Base-by-base conservation (phyloP, 2,113 vertebrate genomes). In the Ciconia maguari region DNA sequence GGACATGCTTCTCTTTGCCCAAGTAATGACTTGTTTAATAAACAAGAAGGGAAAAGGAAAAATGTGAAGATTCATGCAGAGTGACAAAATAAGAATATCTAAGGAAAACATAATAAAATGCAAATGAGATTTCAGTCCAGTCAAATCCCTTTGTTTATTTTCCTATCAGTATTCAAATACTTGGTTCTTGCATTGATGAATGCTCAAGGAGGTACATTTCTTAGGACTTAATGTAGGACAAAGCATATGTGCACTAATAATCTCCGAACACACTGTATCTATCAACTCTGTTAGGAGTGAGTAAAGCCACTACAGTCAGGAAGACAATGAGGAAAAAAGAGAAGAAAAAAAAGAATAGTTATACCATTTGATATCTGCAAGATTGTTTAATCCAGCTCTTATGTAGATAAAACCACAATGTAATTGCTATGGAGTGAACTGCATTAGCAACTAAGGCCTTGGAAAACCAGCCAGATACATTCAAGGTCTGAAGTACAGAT, bases 311-410 rank as follows among this genome's bases (percentile, higher is more conserved):
- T 70, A 62, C 16, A 80, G 26, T 85, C 58, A 94, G 42, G n/a
- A 95, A 70, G 70, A 88, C 60, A 74, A 87, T 74, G 36, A 84
- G 21, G 11, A 52, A 87, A 93, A 92, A 86, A 62, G 26, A 55
- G 21, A 69, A 51, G 16, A 3, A 20, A 55, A 66, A 79, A 65
- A 52, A 8, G 13, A 69, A 79, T 66, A 58, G 7, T 80, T 93
- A 86, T 74, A 79, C 6, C 9, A 84, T 97, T 95, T 95, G 91
- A 87, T 96, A 95, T 94, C 32, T 75, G 20, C 34, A 88, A 91
- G 78, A 83, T 64, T 91, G n/a, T 89, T 95, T 93, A 94, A 97
- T 96, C 78, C 89, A 62, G n/a, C 42, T 90, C 82, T 95, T 95
- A 85, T 13, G 16, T 42, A 90, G 75, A 83, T 93, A 77, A 96